Conservation (phyloP, 2,797 vertebrate species). For the Leucoraja ocellata region DNA sequence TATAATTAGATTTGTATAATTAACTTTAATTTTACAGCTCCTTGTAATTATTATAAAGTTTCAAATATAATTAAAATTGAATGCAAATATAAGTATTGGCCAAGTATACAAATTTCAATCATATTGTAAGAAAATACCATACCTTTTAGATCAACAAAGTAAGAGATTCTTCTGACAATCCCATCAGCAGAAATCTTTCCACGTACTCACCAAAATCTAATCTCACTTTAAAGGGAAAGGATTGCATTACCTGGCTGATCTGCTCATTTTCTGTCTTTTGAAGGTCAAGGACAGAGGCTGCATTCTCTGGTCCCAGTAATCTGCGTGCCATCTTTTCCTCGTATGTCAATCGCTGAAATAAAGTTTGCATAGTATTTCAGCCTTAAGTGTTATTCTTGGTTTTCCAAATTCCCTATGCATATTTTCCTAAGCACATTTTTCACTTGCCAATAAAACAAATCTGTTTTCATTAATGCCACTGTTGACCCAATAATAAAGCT, state of each 20-base stretch:
- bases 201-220: neutral
- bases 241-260: slow-evolving; percentile 64
- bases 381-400: neutral
- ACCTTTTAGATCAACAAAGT: neutral
- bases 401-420: neutral
- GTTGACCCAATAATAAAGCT: neutral
- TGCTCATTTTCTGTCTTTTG: slow-evolving; percentile 61
- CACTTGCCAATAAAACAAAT: neutral
- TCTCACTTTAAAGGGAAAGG: too few species aligned
- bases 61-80: neutral
- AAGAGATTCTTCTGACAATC: neutral
- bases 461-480: neutral
- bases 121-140: neutral
- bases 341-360: slow-evolving; percentile 75
- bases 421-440: slow-evolving; percentile 37
- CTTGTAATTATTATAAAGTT: neutral
- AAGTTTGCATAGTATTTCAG: slow-evolving; percentile 23
- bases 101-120: neutral
- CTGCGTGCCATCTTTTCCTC: slow-evolving; percentile 92
- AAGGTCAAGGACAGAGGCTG: slow-evolving; percentile 70
- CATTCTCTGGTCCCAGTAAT: slow-evolving; percentile 80
- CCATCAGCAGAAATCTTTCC: neutral
- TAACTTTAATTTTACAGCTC: neutral
- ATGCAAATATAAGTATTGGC: neutral
- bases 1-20: neutral